Percentiles rank a stretch among this genome's conserved stretches.
Evolutionary conservation across 2,888 invertebrate genomes (phyloP).

Genomic region (Terebella lapidaria): DNA sequence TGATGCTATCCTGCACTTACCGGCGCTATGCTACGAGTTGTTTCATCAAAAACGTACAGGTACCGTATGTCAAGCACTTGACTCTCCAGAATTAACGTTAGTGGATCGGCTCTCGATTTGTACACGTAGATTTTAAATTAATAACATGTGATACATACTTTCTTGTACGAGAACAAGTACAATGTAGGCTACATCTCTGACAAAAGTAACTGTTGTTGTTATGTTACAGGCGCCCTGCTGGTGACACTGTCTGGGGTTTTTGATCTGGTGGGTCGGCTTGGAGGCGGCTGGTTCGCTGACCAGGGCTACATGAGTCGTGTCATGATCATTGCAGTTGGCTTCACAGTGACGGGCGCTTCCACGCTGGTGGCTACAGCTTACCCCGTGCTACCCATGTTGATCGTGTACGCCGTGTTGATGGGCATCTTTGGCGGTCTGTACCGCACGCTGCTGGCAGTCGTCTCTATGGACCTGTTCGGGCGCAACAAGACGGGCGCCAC

Average conservation of each 20-base stretch:
- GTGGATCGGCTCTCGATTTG: no score
- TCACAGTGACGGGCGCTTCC: not conserved
- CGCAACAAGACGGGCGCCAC: constrained; percentile 12
- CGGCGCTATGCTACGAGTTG: constrained; percentile 4
- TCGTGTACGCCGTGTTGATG: constrained; percentile 5
- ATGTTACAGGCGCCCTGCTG: constrained; percentile 8
- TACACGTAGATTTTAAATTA: no score
- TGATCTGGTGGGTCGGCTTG: constrained; percentile 13
- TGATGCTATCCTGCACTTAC: constrained; percentile 8
- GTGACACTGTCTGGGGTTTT: constrained; percentile 9
- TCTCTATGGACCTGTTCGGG: constrained; percentile 20
- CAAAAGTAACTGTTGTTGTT: no score
- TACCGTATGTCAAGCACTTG: no score
- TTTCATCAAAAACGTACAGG: not conserved
- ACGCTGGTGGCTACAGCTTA: constrained; percentile 5
- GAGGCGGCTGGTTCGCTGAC: constrained; percentile 16
- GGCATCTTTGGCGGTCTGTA: constrained; percentile 20
- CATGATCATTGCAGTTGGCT: constrained; percentile 6
- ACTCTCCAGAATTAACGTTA: no score
- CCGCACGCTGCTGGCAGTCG: constrained; percentile 17
- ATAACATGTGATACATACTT: no score
- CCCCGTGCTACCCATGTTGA: constrained; percentile 4
- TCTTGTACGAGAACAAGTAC: no score
- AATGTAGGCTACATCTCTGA: no score
- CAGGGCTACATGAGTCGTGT: constrained; percentile 2